Base-by-base conservation (phyloP, 2,113 vertebrate genomes). In the Hystrix cristata region DNA sequence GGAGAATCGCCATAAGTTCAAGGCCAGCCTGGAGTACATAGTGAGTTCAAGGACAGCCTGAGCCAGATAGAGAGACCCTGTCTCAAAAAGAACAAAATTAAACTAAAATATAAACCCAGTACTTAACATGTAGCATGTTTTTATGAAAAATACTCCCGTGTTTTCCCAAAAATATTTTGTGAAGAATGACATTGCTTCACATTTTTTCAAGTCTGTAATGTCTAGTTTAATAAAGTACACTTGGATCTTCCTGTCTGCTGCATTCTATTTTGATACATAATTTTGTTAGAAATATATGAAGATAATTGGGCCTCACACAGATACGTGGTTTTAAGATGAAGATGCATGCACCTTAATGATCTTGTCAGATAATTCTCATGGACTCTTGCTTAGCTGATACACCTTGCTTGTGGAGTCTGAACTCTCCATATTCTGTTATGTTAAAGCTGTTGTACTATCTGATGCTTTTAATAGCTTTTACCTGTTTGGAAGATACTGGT, bases 111-210 rank as follows among this genome's bases (percentile, higher is more conserved):
- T 60, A 87, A 81, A 87, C 15, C 43, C 19, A 93, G 85, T 82
- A 59, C 12, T 65, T 64, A 60, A 81, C 11, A 72, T 81, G 65
- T 57, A 72, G 72, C 60, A 21, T 31, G 85, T 84, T 79, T 71
- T 92, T 95, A 69, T 89, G 55, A 85, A 84, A 62, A 95, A 94
- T 81, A 96, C 14, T 86, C 23, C 23, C 65, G 43, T 43, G n/a
- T 57, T 83, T 87, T 31, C 62, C 29, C 34, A 69, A 82, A 80
- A 65, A 64, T 27, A 55, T 79, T 87, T 87, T 87, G 34, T 71
- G 59, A 83, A 94, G 55, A 96, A 71, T 76, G 67, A 59, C 43
- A 83, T 14, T 78, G 74, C 74, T 78, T 51, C 34, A 87, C 34
- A 27, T 80, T 71, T 93, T 67, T 46, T 29, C 64, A 90, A 43